Evolutionary conservation across 2,113 vertebrate species (phyloP).

Genomic region (Miniopterus natalensis): DNA sequence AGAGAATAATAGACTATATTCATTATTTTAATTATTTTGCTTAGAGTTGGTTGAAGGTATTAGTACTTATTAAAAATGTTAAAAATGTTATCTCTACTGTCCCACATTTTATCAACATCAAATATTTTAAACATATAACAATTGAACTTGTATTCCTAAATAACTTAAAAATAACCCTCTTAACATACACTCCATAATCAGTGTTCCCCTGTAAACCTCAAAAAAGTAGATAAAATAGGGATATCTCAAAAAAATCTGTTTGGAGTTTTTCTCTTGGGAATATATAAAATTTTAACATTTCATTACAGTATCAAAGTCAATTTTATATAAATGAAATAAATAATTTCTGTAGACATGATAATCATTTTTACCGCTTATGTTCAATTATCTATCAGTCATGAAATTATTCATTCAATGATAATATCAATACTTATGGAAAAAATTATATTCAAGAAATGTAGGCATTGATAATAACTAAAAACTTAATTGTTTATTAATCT

Average conservation of each 20-base stretch:
- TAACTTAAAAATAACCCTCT: background rate
- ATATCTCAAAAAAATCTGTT: background rate
- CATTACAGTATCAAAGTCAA: background rate
- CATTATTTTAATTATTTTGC: constrained; percentile 1
- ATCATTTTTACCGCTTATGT: background rate
- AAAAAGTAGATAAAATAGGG: background rate
- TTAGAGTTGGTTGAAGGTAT: background rate
- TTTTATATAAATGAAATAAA: background rate
- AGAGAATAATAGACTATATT: background rate
- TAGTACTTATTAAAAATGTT: background rate
- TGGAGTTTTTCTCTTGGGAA: background rate
- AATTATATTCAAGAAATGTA: background rate
- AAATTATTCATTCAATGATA: background rate
- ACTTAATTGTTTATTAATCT: background rate
- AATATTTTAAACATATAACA: background rate
- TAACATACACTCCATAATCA: background rate
- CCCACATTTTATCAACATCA: background rate
- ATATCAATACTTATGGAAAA: background rate
- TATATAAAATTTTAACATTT: background rate
- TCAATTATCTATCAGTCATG: background rate
- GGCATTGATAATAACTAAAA: background rate
- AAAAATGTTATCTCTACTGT: background rate
- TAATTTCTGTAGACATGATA: background rate
- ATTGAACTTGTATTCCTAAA: background rate
- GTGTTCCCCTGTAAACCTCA: background rate